phyloP scores from a whole-genome alignment of 2,888 invertebrate species.

The Trichopoda pennipes region DNA sequence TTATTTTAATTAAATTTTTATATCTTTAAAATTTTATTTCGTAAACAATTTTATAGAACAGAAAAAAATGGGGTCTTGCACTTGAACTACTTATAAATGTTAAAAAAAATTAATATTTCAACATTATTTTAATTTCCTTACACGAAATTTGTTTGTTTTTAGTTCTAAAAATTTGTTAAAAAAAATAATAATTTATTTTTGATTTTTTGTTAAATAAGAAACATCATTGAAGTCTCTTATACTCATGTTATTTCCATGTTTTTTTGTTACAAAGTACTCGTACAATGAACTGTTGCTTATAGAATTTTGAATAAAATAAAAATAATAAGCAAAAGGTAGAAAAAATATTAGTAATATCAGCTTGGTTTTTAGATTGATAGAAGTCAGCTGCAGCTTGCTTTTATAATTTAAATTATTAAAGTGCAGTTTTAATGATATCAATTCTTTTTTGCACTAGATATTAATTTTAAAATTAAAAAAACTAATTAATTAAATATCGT shows the following conservation, averaged over 20 bases:
- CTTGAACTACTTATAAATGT: slow-evolving; percentile 29
- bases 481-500: too few species aligned
- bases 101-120: slow-evolving; percentile 7
- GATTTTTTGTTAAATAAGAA: background rate
- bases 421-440: too few species aligned
- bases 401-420: too few species aligned
- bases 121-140: slow-evolving; percentile 18
- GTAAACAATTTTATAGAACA: background rate
- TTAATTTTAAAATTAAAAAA: too few species aligned
- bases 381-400: too few species aligned
- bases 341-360: too few species aligned
- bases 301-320: background rate
- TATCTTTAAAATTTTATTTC: slow-evolving; percentile 22
- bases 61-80: slow-evolving; percentile 4
- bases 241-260: slow-evolving; percentile 34
- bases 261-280: background rate
- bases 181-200: background rate
- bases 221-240: slow-evolving; percentile 52
- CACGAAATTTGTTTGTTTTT: background rate
- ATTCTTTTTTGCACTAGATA: too few species aligned
- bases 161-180: background rate
- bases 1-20: background rate
- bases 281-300: slow-evolving; percentile 10
- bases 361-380: too few species aligned
- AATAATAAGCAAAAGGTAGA: too few species aligned